Base-by-base conservation (phyloP, 2,888 invertebrate species). In the Panopea generosa region DNA sequence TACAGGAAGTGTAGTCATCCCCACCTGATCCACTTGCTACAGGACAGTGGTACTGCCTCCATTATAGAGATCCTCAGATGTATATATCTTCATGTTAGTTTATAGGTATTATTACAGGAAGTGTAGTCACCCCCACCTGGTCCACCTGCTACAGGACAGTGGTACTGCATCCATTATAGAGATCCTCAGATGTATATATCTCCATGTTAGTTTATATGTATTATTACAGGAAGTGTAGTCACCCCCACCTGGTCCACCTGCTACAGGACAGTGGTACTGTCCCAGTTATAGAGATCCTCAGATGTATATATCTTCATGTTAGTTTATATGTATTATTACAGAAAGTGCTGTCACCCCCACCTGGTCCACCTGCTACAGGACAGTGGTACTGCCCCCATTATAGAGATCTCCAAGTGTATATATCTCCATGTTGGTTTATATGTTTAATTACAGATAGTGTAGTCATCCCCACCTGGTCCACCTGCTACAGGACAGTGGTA, bases 401-500 rank as follows among this genome's bases (percentile, higher is more conserved):
- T 91, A 43, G 89, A 90, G 59, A 83, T 91, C 40, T n/a, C n/a
- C 2, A 78, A 89, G 33, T 79, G 84, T n/a, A 33, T 33, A 33
- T 33, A 7, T 4, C 11, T 4, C 4, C 33, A 33, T 33, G 33
- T 33, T 33, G 4, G 11, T 4, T 33, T 33, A 11, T 4, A 11
- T 33, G 33, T 33, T n/a, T n/a, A n/a, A 33, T 33, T 33, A 33
- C 79, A 92, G 92, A 63, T 85, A 86, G 26, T 87, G 86, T 63
- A 87, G 85, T 11, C 11, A 11, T 33, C 6, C 33, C 49, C 92
- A 92, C 81, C 53, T 76, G 92, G 29, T 86, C 91, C 2, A 82
- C 88, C 66, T 91, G 29, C 77, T 92, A 26, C 89, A 90, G 77
- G 88, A 88, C 56, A 89, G 90, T 80, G 91, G 91, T 6, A 81